Percentiles rank a stretch among this genome's conserved stretches.
phyloP scores from a whole-genome alignment of 2,113 vertebrate genomes.

The Antigone vipio region DNA sequence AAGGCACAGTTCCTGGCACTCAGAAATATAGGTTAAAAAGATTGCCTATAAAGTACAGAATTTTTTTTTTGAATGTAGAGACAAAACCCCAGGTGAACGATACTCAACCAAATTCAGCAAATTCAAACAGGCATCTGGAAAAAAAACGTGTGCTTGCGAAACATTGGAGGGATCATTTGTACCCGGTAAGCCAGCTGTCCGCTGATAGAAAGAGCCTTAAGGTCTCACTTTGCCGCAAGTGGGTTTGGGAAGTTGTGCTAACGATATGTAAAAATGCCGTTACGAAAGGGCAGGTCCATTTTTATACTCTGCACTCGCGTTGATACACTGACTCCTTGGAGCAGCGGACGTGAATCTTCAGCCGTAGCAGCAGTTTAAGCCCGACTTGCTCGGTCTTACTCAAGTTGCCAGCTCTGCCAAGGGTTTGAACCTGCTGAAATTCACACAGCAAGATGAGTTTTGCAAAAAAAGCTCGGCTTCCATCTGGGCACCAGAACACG shows the following conservation, averaged over 20 bases:
- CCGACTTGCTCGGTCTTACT: background rate
- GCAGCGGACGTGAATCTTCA: background rate
- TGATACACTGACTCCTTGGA: background rate
- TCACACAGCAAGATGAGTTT: background rate
- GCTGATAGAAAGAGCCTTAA: background rate
- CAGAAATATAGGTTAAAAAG: background rate
- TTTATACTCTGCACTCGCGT: background rate
- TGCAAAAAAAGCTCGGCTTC: background rate
- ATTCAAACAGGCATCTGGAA: background rate
- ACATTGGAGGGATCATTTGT: background rate
- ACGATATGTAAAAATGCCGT: background rate
- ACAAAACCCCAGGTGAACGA: background rate
- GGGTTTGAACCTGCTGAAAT: background rate
- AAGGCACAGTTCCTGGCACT: background rate
- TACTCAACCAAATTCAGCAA: background rate
- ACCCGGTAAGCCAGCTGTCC: background rate
- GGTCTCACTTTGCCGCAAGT: background rate
- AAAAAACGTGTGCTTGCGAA: background rate
- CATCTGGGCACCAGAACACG: background rate
- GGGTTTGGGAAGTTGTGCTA: background rate
- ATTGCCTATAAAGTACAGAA: background rate
- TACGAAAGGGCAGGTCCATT: background rate
- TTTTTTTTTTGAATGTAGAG: background rate
- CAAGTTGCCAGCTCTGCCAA: background rate
- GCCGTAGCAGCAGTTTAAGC: background rate